A percentile compares a stretch with the other conserved stretches of the same genome.
Evolutionary conservation across 2,113 vertebrate genomes (phyloP).

Genomic region (Axis porcinus): DNA sequence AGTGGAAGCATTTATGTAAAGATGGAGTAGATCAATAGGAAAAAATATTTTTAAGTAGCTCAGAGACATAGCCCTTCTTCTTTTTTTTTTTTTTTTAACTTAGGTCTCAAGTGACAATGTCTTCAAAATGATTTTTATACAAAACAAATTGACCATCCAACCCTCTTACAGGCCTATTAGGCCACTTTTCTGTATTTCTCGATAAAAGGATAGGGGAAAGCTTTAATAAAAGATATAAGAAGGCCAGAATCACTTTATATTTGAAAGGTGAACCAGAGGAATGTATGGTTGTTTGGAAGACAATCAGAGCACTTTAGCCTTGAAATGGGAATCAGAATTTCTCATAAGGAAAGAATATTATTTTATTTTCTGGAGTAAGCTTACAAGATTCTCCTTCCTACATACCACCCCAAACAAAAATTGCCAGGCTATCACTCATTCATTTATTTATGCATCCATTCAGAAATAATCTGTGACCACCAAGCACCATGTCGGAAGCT

Average conservation of each 20-base stretch:
- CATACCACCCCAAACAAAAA: background rate
- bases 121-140: background rate
- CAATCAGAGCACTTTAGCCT: background rate
- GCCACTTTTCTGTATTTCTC: background rate
- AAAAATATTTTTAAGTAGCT: background rate
- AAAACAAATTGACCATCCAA: background rate
- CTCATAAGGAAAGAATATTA: background rate
- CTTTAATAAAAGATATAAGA: background rate
- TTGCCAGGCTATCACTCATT: background rate
- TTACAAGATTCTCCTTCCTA: background rate
- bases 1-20: background rate
- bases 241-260: background rate
- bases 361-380: background rate
- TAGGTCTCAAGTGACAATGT: background rate
- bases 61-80: background rate
- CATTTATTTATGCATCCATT: background rate
- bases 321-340: background rate
- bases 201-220: background rate
- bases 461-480: background rate
- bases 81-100: background rate
- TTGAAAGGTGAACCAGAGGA: background rate
- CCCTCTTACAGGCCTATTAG: background rate
- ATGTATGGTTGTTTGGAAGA: background rate
- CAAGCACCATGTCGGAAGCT: background rate
- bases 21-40: background rate